phyloP scores from a whole-genome alignment of 2,888 invertebrate genomes.

The Xestia rhomboidea region DNA sequence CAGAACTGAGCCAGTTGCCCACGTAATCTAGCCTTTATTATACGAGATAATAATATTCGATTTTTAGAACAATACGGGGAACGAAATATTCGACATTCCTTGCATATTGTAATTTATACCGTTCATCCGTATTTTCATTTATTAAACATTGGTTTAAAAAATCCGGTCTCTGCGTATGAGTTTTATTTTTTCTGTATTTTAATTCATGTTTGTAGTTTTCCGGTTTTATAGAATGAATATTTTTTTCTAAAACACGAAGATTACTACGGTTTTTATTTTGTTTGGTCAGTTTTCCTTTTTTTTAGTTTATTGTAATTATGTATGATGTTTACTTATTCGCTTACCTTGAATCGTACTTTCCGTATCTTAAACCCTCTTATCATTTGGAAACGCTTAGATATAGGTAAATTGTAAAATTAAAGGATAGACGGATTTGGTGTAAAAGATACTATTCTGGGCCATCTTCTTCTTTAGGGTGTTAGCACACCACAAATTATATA shows the following conservation, averaged over 20 bases:
- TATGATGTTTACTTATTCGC: background rate
- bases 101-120: background rate
- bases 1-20: background rate
- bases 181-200: no score
- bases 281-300: no score
- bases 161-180: no score
- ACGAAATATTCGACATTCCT: background rate
- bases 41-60: background rate
- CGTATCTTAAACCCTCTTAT: background rate
- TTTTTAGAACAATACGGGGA: background rate
- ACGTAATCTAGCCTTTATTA: background rate
- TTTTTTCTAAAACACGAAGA: background rate
- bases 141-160: background rate
- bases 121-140: slow-evolving; percentile 2
- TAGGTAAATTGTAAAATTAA: background rate
- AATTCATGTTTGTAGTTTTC: background rate
- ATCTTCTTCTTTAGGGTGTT: background rate
- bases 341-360: background rate
- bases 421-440: background rate
- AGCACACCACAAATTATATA: no score
- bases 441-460: background rate
- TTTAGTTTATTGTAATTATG: background rate
- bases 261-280: background rate
- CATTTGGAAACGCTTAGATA: background rate
- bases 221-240: background rate